Evolutionary conservation across 2,888 invertebrate species (phyloP).

Genomic region (Lycocerus yunnanus): DNA sequence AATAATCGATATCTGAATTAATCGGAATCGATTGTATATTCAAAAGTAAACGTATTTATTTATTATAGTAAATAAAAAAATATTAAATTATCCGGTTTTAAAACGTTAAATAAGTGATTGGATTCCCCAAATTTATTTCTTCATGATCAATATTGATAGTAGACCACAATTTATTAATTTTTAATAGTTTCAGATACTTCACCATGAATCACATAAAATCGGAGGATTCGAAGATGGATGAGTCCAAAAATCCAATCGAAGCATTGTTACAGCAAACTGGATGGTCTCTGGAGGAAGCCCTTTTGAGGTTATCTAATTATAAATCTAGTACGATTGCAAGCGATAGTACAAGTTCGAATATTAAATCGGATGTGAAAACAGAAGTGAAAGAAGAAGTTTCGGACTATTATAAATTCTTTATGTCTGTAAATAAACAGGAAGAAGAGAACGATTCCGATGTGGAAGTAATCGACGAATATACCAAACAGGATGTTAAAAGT

Average conservation of each 20-base stretch:
- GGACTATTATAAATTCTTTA: too few relatives aligned
- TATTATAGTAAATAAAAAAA: too few relatives aligned
- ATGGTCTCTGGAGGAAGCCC: neutral
- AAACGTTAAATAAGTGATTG: too few relatives aligned
- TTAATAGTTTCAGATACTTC: neutral
- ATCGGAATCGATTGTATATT: too few relatives aligned
- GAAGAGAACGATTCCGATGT: neutral
- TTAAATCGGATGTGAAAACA: neutral
- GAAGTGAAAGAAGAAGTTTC: too few relatives aligned
- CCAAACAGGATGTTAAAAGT: neutral
- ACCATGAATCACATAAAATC: neutral
- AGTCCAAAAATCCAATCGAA: neutral
- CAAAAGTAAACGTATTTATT: too few relatives aligned
- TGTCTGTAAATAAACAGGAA: too few relatives aligned
- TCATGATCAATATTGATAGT: too few relatives aligned
- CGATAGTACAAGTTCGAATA: neutral
- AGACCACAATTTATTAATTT: too few relatives aligned
- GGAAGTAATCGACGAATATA: neutral
- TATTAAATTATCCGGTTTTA: too few relatives aligned
- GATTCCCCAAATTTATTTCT: too few relatives aligned
- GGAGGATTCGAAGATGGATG: neutral
- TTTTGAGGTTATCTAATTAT: neutral
- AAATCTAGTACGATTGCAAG: neutral
- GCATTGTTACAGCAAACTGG: neutral
- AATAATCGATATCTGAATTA: too few relatives aligned